Evolutionary conservation across 2,888 invertebrate species (phyloP).

Genomic region (Dynastes grantii): DNA sequence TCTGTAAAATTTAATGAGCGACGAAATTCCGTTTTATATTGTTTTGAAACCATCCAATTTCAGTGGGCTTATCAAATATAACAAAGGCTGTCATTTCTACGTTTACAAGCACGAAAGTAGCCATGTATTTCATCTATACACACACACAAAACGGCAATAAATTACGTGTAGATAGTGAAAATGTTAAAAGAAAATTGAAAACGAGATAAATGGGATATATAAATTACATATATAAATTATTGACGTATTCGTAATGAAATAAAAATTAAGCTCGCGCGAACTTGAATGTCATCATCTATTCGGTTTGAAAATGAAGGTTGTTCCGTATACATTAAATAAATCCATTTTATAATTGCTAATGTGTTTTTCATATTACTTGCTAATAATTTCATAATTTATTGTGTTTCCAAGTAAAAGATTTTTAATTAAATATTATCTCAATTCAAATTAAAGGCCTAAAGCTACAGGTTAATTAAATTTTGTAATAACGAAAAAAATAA

Average conservation of each 20-base stretch:
- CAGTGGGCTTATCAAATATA: neutral
- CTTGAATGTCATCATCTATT: neutral
- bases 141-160: neutral
- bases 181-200: constrained; percentile 6
- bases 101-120: neutral
- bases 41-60: constrained; percentile 18
- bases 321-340: too few species aligned
- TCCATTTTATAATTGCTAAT: too few species aligned
- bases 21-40: constrained; percentile 7
- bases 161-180: neutral
- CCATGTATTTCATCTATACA: neutral
- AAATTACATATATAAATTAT: neutral
- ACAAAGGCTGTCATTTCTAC: neutral
- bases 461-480: too few species aligned
- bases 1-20: constrained; percentile 20
- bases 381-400: too few species aligned
- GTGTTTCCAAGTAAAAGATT: too few species aligned
- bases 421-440: too few species aligned
- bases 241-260: too few species aligned
- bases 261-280: too few species aligned
- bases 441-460: too few species aligned
- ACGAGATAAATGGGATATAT: neutral
- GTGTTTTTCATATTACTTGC: too few species aligned
- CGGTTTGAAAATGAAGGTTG: neutral
- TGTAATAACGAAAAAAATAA: too few species aligned